Base-by-base conservation (phyloP, 2,797 vertebrate species). In the Picus viridis region DNA sequence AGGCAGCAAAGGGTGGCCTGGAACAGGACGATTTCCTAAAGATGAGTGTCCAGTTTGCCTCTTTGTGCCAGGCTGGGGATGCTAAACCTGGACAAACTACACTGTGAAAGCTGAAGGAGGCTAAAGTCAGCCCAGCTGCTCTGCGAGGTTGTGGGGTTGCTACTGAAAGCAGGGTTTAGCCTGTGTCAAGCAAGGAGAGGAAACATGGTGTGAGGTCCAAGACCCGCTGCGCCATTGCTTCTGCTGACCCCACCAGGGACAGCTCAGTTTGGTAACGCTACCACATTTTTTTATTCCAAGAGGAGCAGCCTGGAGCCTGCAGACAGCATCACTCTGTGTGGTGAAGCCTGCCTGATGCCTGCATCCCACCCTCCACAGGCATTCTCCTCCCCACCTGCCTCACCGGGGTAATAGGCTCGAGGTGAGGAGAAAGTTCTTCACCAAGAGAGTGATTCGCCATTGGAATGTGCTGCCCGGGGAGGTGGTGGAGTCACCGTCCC, bases 131-230 rank as follows among this genome's bases (percentile, higher is more conserved):
- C 24, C 29, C 15, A 17, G 3, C 24, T 67, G 53, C 74, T 74
- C 9, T 51, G 12, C 10, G 29, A 65, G 49, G 32, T 5, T 26
- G n/a, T n/a, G 36, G 17, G 32, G 51, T 16, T 45, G 64, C 23
- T 84, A 1, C 23, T 22, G 17, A 77, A 54, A 73, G 27, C 27
- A 27, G 71, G 29, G 20, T 56, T 82, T 74, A 62, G 18, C 26
- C n/a, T 1, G 1, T 17, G 6, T 41, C 26, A 10, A 0, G 0
- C 16, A 32, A 57, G 27, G 53, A 76, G 53, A 39, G 70, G 32
- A 62, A 41, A 10, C 8, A 5, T 1, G 6, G 3, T 4, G 64
- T 27, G 34, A 59, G 30, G n/a, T 39, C 27, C 1, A 5, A 72
- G 16, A 39, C 26, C 18, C 72, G 23, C 45, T 61, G 76, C 54